Evolutionary conservation across 1,140 invertebrate genomes (phyloP).

Genomic region (Plodia interpunctella): DNA sequence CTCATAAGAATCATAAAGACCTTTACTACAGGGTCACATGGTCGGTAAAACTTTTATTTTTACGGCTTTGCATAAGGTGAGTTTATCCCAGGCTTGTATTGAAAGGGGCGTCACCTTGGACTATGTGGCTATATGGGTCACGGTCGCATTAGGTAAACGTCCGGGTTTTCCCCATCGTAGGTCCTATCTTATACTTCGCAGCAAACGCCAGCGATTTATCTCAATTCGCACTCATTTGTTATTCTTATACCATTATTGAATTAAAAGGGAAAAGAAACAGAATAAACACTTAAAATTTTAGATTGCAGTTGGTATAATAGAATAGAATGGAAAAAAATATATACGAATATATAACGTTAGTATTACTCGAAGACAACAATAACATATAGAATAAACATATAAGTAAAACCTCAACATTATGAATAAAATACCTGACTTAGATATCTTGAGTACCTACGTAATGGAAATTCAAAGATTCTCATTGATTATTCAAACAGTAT

Average conservation of each 20-base stretch:
- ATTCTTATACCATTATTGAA: not conserved
- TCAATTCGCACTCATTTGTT: conserved; percentile 14
- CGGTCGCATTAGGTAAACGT: conserved; percentile 26
- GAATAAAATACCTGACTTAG: not conserved
- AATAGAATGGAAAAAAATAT: too few species aligned
- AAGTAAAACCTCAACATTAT: not conserved
- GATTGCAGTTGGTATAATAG: too few species aligned
- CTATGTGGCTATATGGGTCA: conserved; percentile 33
- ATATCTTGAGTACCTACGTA: not conserved
- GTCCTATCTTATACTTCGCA: not conserved
- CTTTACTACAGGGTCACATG: conserved; percentile 21
- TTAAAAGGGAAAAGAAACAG: not conserved
- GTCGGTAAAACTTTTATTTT: conserved; percentile 34
- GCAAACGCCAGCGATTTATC: conserved; percentile 12
- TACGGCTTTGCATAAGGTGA: conserved; percentile 28
- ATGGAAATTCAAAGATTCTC: not conserved
- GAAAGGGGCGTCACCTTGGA: conserved; percentile 31
- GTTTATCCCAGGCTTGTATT: conserved; percentile 28
- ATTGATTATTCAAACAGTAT: not conserved
- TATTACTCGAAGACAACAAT: too few species aligned
- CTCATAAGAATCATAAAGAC: conserved; percentile 30
- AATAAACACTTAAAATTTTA: too few species aligned
- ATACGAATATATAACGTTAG: too few species aligned
- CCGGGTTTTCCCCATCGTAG: conserved; percentile 1
- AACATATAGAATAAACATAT: too few species aligned